A percentile compares a stretch with the other conserved stretches of the same genome.
These are phyloP conservation scores for Achatina immaculata DNA, from an alignment of 1,140 invertebrate genomes.

Conservation along the genomic window DNA sequence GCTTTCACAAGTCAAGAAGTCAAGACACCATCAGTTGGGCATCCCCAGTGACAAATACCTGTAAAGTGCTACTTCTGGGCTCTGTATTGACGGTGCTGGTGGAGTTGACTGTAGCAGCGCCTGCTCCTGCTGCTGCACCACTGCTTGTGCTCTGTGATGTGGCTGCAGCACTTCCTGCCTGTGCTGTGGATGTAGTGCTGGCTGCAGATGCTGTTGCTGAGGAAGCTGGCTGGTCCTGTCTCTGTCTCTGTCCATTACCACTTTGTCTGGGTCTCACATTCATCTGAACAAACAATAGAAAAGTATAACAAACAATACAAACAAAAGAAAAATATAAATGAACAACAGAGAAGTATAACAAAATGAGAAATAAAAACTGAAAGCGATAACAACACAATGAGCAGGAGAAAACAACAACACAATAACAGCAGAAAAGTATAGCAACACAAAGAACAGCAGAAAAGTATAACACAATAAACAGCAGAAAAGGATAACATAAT, in stretches of 20 bases:
- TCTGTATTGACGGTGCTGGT: not conserved
- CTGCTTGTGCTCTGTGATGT: not conserved
- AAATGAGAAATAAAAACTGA: too few species aligned
- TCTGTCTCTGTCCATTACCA: not conserved
- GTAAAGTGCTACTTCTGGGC: not conserved
- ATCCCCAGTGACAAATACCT: not conserved
- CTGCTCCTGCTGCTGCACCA: not conserved
- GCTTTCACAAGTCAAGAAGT: too few species aligned
- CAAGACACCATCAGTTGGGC: too few species aligned
- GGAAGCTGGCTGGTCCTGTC: not conserved
- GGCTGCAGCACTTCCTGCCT: not conserved
- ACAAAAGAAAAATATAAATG: too few species aligned
- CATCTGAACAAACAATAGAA: slow-evolving; percentile 15
- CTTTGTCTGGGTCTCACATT: slow-evolving; percentile 32
- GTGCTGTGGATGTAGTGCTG: not conserved
- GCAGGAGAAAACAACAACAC: too few species aligned
- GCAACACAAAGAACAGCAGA: too few species aligned
- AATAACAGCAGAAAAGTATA: too few species aligned
- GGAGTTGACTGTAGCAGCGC: not conserved
- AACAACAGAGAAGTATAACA: too few species aligned
- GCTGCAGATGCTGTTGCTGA: slow-evolving; percentile 5
- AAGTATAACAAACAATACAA: too few species aligned
- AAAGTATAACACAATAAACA: too few species aligned
- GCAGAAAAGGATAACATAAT: too few species aligned
- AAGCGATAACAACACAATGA: too few species aligned